phyloP scores from a whole-genome alignment of 2,888 invertebrate species.

The Nezara viridula region DNA sequence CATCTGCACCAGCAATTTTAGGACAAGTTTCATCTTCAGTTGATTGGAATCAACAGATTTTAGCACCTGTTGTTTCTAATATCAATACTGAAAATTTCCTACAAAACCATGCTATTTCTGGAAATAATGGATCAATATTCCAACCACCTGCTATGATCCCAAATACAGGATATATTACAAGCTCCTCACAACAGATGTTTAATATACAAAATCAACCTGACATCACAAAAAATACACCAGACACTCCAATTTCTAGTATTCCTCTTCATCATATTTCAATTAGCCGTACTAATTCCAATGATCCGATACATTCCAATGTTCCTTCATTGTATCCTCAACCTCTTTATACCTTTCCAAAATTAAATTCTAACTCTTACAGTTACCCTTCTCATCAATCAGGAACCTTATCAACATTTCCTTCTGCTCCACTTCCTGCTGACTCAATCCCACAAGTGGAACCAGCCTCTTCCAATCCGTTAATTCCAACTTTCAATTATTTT shows the following conservation, averaged over 20 bases:
- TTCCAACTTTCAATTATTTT: constrained; percentile 55
- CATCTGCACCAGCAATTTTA: neutral
- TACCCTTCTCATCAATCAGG: neutral
- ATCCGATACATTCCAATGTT: neutral
- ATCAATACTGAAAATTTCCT: neutral
- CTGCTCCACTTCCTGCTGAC: neutral
- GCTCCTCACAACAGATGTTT: constrained; percentile 19
- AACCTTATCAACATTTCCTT: neutral
- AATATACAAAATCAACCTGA: neutral
- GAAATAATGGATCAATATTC: neutral
- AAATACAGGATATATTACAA: neutral
- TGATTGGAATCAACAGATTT: constrained; percentile 27
- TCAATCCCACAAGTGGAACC: neutral
- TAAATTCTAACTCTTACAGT: neutral
- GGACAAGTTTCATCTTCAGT: neutral
- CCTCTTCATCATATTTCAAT: constrained; percentile 1
- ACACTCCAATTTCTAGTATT: neutral
- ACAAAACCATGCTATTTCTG: neutral
- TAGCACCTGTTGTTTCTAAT: neutral
- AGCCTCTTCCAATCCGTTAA: neutral
- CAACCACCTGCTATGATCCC: neutral
- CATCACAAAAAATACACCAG: constrained; percentile 16
- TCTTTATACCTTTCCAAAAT: constrained; percentile 24
- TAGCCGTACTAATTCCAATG: neutral
- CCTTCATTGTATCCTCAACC: constrained; percentile 18